These are phyloP conservation scores for Sciaenops ocellatus DNA, from an alignment of 2,797 vertebrate species.

Conservation along the genomic window DNA sequence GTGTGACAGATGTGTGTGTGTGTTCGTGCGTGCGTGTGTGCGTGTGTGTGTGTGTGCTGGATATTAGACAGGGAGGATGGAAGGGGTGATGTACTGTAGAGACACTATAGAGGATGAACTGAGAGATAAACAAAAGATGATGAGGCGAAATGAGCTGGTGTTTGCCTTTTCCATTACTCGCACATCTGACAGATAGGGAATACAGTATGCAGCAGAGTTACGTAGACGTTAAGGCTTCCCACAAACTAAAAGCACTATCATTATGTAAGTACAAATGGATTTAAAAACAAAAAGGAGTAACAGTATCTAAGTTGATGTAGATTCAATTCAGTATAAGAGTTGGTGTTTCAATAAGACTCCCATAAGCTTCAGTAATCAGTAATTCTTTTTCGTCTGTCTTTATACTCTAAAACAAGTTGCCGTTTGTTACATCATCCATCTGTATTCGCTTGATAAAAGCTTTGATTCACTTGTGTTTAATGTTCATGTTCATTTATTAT, in stretches of 20 bases:
- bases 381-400: constrained; percentile 36
- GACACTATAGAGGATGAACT: constrained; percentile 25
- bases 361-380: constrained; percentile 24
- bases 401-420: constrained; percentile 53
- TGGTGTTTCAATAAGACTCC: constrained; percentile 18
- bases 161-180: constrained; percentile 30
- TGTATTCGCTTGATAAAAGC: constrained; percentile 39
- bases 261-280: background rate
- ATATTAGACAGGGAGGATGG: constrained; percentile 14
- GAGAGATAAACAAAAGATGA: constrained; percentile 30
- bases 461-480: constrained; percentile 42
- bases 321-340: background rate
- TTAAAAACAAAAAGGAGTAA: constrained; percentile 10
- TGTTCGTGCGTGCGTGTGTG: constrained; percentile 21
- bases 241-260: background rate
- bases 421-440: constrained; percentile 68
- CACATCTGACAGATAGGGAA: constrained; percentile 29
- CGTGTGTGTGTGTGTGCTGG: constrained; percentile 2
- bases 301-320: background rate
- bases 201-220: background rate
- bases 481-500: constrained; percentile 42
- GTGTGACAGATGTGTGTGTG: constrained; percentile 29
- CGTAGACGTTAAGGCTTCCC: background rate
- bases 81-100: constrained; percentile 14
- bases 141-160: constrained; percentile 39